phyloP scores from a whole-genome alignment of 2,888 invertebrate species.

The Abscondita cerata region DNA sequence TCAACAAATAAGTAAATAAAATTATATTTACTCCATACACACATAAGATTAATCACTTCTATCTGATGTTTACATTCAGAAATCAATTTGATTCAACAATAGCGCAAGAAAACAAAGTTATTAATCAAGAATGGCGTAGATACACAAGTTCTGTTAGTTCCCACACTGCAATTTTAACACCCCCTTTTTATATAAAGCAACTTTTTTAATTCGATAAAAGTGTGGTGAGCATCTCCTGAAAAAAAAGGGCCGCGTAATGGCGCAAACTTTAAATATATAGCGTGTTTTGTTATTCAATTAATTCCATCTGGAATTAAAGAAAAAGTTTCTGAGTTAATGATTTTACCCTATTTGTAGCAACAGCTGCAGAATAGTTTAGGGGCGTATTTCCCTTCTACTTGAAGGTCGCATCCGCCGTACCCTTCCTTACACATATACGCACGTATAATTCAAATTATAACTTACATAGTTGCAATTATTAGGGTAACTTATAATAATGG shows the following conservation, averaged over 20 bases:
- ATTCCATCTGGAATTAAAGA: conserved; percentile 1
- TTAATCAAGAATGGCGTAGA: conserved; percentile 35
- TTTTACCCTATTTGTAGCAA: conserved; percentile 37
- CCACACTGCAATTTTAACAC: conserved; percentile 45
- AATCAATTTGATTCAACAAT: conserved; percentile 34
- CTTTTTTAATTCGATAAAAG: conserved; percentile 23
- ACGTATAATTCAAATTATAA: conserved; percentile 35
- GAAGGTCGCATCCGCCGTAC: conserved; percentile 29
- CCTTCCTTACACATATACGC: conserved; percentile 29
- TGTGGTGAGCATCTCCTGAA: conserved; percentile 6
- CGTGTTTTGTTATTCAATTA: no score
- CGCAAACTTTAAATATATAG: no score
- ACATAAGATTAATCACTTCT: conserved; percentile 26
- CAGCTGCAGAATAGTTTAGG: conserved; percentile 38
- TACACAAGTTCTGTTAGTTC: conserved; percentile 49
- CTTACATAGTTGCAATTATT: conserved; percentile 29
- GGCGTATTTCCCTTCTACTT: conserved; percentile 25
- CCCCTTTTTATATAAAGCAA: conserved; percentile 26
- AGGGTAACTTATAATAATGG: conserved; percentile 30
- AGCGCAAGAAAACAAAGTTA: conserved; percentile 28
- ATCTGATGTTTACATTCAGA: conserved; percentile 28
- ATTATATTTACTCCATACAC: conserved; percentile 23
- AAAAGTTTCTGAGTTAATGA: conserved; percentile 36
- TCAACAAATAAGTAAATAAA: conserved; percentile 21
- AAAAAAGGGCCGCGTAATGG: not conserved